Evolutionary conservation across 2,888 invertebrate genomes (phyloP), one percentile per base, ranked within the genome.

Genomic region (Drosophila suboccidentalis): DNA sequence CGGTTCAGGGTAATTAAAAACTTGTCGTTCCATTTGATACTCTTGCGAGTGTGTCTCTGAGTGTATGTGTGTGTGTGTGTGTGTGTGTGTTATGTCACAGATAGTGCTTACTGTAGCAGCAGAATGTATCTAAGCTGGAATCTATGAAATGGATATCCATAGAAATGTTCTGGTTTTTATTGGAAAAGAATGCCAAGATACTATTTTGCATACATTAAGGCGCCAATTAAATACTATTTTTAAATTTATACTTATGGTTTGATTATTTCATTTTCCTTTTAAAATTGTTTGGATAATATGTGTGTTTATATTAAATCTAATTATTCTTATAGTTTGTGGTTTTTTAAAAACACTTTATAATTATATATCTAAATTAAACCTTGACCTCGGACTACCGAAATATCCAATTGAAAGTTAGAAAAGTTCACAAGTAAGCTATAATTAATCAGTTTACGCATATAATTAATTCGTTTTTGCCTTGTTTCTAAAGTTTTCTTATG

Each of bases 21-120:
- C 87, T 82, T 80, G 88, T 86, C 86, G 83, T 73, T 72, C 73
- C 66, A 72, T 77, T 60, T 60, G 71, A 71, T 82, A 74, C 79
- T 69, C 58, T 74, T 39, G 34, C n/a, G 32, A 54, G 50, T 51
- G 36, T 38, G 19, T 41, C 2, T 49, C 9, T 17, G 29, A n/a
- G 11, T 11, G 26, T 17, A 13, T 17, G 17, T 26, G 29, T 75
- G 22, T 32, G 38, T 36, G 60, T 26, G 29, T 75, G 22, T 32
- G 38, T 36, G 60, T 49, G 50, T 5, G 38, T 38, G 34, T 58
- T 66, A 58, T 58, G 44, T 26, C 64, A 50, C 39, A 54, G 26
- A 26, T 39, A 44, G 51, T 51, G 32, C 22, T 26, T 17, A 9
- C 29, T 51, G 19, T 26, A 10, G 39, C 26, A 26, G 26, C 34